Base-by-base conservation (phyloP, 2,797 vertebrate genomes). In the Myiothlypis chrysogaster region DNA sequence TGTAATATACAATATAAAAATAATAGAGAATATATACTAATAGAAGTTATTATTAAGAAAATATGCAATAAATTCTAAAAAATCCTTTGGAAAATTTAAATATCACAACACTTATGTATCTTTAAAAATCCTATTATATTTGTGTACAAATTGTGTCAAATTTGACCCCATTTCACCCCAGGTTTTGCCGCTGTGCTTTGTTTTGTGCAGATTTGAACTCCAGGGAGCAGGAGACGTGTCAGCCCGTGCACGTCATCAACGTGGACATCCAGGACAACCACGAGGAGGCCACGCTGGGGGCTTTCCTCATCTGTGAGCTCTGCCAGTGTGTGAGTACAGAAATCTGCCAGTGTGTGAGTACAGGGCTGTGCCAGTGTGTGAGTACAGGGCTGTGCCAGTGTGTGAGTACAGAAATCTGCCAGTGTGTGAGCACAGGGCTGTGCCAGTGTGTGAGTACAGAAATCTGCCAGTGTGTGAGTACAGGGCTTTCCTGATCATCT, bases 221-320 rank as follows among this genome's bases (percentile, higher is more conserved):
- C 35, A 98, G 99, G 93, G 99, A 99, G 90, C 99, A 99, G 98
- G 99, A 99, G 98, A 99, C 98, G 3, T 98, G 99, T 65, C 99
- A 99, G 96, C 98, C 99, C 0, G 99, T 99, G 5, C 99, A 99
- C 2, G 99, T 99, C 83, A 99, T 99, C 97, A 99, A 99, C 7
- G 99, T 99, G 97, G 99, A 99, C 97, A 99, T 99, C 91, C 99
- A 99, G 98, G 99, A 99, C 91, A 99, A 99, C 98, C 99, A 99
- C 0, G 99, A 99, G 96, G 99, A 99, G 98, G 99, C 99, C 55
- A 99, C 99, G 2, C 97, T 99, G 86, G 99, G 99, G 10, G 99
- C 99, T n/a, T 99, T 99, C 97, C 99, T 99, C 50, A 99, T 99
- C 98, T 99, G 99, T 83, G 99, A 99, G 97, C 99, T 99, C 93